Evolutionary conservation across 2,113 vertebrate genomes (phyloP).

Genomic region (Chionodraco myersi): DNA sequence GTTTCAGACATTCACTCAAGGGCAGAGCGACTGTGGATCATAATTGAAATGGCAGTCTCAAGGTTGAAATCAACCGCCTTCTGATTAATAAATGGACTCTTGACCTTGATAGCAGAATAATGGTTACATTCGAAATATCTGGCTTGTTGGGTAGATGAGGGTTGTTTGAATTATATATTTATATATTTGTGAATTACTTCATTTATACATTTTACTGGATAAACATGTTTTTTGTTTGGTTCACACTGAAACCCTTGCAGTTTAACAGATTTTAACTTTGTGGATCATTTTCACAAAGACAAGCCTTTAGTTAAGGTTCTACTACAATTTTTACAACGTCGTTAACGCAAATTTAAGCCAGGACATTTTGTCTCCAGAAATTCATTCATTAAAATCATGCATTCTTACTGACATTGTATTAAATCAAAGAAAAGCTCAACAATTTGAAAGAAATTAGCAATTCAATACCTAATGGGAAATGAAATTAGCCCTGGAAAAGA

Average conservation of each 20-base stretch:
- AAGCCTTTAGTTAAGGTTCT: too few relatives aligned
- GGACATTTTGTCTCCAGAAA: too few relatives aligned
- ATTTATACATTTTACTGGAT: background rate
- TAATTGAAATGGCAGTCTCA: slow-evolving; percentile 47
- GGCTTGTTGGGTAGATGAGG: background rate
- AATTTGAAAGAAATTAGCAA: too few relatives aligned
- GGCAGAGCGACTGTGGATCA: background rate
- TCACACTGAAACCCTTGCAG: background rate
- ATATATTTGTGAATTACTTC: background rate
- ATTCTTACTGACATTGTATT: too few relatives aligned
- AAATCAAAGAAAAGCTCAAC: too few relatives aligned
- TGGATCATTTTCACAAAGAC: too few relatives aligned
- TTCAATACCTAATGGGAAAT: too few relatives aligned
- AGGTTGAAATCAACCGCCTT: slow-evolving; percentile 33
- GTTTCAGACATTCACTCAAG: slow-evolving; percentile 25
- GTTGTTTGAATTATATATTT: background rate
- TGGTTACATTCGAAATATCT: background rate
- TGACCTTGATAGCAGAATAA: background rate
- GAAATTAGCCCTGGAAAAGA: too few relatives aligned
- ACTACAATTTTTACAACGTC: too few relatives aligned
- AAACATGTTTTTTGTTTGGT: background rate
- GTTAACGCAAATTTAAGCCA: too few relatives aligned
- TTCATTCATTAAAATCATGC: too few relatives aligned
- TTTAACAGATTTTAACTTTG: too few relatives aligned
- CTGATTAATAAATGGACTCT: slow-evolving; percentile 11